Percentiles rank a stretch among this genome's conserved stretches.
Evolutionary conservation across 2,113 vertebrate genomes (phyloP).

Genomic region (Cyanoderma ruficeps): DNA sequence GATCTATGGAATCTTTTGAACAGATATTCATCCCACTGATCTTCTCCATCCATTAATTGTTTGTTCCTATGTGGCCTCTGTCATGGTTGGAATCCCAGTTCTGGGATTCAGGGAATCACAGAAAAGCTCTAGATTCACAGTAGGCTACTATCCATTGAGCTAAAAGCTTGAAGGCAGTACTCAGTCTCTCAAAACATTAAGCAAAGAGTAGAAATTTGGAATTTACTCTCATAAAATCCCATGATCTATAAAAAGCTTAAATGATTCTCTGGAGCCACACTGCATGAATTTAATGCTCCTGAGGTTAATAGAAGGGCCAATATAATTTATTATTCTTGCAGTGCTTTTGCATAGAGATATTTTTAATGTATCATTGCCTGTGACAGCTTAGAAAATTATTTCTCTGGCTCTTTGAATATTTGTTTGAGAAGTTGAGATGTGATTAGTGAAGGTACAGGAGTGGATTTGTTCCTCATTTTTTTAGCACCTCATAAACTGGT

Average conservation of each 20-base stretch:
- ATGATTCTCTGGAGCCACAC: background rate
- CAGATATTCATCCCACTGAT: fast-evolving
- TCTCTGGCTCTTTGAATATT: background rate
- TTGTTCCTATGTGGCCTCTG: background rate
- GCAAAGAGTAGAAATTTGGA: background rate
- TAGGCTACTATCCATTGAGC: background rate
- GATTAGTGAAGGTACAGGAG: background rate
- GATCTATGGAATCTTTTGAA: background rate
- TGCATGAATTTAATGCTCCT: background rate
- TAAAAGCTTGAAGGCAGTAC: background rate
- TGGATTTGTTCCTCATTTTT: background rate
- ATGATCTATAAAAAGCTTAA: background rate
- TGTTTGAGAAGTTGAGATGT: background rate
- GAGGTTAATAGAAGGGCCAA: background rate
- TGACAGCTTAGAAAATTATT: background rate
- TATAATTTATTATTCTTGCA: background rate
- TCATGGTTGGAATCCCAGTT: fast-evolving
- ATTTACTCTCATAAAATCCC: background rate
- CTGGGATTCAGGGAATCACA: background rate
- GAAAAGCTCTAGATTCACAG: background rate
- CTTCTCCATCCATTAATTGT: fast-evolving
- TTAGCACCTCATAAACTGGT: background rate
- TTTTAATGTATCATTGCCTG: background rate
- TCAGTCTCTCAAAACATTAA: background rate
- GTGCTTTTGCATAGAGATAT: background rate